A percentile compares a stretch with the other conserved stretches of the same genome.
Conservation (phyloP, 2,113 vertebrate species). For the Zootoca vivipara region DNA sequence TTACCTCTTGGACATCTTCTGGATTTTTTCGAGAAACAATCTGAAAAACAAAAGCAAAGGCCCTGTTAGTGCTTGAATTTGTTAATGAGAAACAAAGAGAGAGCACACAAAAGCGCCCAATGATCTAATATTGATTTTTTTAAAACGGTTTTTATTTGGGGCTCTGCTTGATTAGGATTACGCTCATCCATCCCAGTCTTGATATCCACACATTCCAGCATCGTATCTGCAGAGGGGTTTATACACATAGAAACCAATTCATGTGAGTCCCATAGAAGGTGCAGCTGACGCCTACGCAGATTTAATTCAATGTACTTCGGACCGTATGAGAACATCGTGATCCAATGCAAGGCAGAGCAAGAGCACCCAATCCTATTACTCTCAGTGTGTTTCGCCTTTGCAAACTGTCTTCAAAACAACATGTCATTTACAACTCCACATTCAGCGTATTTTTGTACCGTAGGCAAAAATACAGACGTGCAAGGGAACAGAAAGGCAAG, state of each 20-base stretch:
- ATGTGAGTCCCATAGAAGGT: background rate
- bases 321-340: background rate
- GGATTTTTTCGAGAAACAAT: constrained; percentile 95
- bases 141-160: background rate
- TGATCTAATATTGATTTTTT: constrained; percentile 5
- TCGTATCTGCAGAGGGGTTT: background rate
- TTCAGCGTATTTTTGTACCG: background rate
- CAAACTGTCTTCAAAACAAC: background rate
- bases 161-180: background rate
- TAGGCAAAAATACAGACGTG: background rate
- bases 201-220: background rate
- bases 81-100: background rate
- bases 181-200: background rate
- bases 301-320: background rate
- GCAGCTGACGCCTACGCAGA: background rate
- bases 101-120: background rate
- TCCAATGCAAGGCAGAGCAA: background rate
- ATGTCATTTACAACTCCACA: background rate
- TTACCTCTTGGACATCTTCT: constrained; percentile 98
- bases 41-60: constrained; percentile 74
- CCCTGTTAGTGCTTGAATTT: constrained; percentile 19
- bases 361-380: background rate
- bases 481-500: background rate
- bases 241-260: background rate
- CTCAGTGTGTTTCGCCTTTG: background rate